phyloP scores from a whole-genome alignment of 2,888 invertebrate genomes.

The Agrilus cyanescens region DNA sequence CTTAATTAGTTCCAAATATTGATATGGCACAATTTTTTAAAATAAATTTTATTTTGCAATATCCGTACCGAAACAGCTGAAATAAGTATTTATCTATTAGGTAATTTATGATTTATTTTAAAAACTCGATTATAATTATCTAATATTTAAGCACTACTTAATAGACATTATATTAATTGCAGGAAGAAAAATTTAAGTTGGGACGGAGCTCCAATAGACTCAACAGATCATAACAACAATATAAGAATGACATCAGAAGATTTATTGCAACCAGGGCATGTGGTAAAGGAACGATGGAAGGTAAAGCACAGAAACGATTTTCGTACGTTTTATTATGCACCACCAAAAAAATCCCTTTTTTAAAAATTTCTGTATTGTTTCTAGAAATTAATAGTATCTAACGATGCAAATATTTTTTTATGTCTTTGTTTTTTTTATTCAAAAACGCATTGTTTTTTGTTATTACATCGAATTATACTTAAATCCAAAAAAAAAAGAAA shows the following conservation, averaged over 20 bases:
- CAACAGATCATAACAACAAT: slow-evolving; percentile 52
- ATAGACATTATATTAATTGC: slow-evolving; percentile 12
- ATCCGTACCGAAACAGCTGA: not conserved
- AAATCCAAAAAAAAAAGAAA: no score
- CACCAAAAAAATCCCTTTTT: no score
- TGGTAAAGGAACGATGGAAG: slow-evolving; percentile 99
- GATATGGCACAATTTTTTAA: no score
- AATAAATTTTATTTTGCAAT: not conserved
- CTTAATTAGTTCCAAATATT: no score
- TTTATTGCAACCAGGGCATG: slow-evolving; percentile 89
- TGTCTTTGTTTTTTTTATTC: not conserved
- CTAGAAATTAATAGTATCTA: not conserved
- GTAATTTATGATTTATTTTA: not conserved
- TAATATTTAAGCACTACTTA: not conserved
- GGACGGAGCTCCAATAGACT: slow-evolving; percentile 33
- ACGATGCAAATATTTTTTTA: not conserved
- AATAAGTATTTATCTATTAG: no score
- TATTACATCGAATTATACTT: no score
- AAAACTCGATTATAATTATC: not conserved
- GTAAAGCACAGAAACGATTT: slow-evolving; percentile 49
- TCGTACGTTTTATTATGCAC: no score
- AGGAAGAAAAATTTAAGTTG: slow-evolving; percentile 35
- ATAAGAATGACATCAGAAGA: slow-evolving; percentile 88
- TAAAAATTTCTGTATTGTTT: no score
- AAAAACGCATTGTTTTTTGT: no score